A percentile compares a stretch with the other conserved stretches of the same genome.
Conservation (phyloP, 2,888 invertebrate species). For the Itoplectis maculator region DNA sequence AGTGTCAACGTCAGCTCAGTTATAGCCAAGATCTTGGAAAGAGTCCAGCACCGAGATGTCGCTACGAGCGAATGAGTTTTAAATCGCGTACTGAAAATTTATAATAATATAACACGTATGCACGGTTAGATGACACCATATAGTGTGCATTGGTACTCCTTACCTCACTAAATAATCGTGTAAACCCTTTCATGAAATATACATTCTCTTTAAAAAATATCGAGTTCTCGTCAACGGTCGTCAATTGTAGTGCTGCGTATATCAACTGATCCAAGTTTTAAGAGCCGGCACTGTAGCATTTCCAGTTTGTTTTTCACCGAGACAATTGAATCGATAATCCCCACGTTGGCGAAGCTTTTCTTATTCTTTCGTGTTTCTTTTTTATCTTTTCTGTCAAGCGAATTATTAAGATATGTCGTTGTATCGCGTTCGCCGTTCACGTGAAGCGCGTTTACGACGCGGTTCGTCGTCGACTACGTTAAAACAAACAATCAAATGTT, state of each 20-base stretch:
- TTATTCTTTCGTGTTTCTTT: not conserved
- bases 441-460: conserved; percentile 62
- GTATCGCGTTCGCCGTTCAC: conserved; percentile 68
- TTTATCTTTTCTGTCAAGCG: conserved; percentile 43
- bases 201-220: conserved; percentile 62
- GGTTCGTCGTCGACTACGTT: conserved; percentile 8
- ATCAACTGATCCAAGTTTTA: conserved; percentile 39
- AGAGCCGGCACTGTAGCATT: conserved; percentile 30
- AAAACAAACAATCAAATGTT: conserved; percentile 11
- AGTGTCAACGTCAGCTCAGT: conserved; percentile 34
- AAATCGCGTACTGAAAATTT: conserved; percentile 37
- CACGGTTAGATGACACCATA: conserved; percentile 38
- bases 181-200: conserved; percentile 63
- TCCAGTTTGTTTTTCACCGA: not conserved
- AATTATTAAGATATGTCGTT: conserved; percentile 70
- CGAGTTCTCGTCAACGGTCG: conserved; percentile 42
- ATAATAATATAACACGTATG: conserved; percentile 46
- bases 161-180: conserved; percentile 55
- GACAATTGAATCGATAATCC: conserved; percentile 38
- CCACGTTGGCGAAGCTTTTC: conserved; percentile 12
- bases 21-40: conserved; percentile 35
- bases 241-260: conserved; percentile 45
- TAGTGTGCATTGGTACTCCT: conserved; percentile 55
- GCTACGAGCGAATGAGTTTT: conserved; percentile 9
- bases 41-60: conserved; percentile 20